Base-by-base conservation (phyloP, 1,140 invertebrate genomes). In the Nymphalis io region DNA sequence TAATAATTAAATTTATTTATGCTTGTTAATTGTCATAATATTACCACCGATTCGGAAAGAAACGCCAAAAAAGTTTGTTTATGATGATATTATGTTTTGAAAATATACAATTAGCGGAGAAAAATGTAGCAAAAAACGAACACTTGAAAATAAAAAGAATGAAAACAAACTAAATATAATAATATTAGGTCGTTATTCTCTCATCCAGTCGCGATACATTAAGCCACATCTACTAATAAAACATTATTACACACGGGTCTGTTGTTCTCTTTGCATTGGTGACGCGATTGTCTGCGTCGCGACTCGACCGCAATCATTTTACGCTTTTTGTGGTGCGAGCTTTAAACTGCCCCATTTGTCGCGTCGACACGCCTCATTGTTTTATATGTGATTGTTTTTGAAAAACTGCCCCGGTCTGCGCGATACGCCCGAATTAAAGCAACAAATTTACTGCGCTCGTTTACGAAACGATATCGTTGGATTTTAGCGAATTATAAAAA, bases 341-440 rank as follows among this genome's bases (percentile, higher is more conserved):
- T 70, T 69, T 73, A 74, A 76, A 78, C 66, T 70, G 76, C 69
- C 69, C 78, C 79, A 79, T 84, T 83, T 78, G 75, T 82, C 71
- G 73, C 79, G 76, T 60, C 75, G 82, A 83, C 82, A 81, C 75
- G 82, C 68, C 77, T 84, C 84, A 86, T 86, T 86, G 81, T 83
- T 83, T 84, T 81, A 76, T 80, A 78, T 81, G 81, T 76, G 81
- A 86, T 86, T 86, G 84, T 86, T 86, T 86, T 86, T 86, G 84
- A 86, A 81, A 84, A 86, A 86, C 81, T 80, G 75, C 77, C 60
- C 72, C 70, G 67, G 72, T 60, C 71, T 66, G 60, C 33, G 68
- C 77, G 78, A 74, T 72, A 74, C 76, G 75, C 73, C 55, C 74
- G 78, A 83, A 83, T 85, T 85, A 85, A 85, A 80, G 65, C 73